These are phyloP conservation scores for Globicephala melas DNA, from an alignment of 2,113 vertebrate species.

Conservation along the genomic window DNA sequence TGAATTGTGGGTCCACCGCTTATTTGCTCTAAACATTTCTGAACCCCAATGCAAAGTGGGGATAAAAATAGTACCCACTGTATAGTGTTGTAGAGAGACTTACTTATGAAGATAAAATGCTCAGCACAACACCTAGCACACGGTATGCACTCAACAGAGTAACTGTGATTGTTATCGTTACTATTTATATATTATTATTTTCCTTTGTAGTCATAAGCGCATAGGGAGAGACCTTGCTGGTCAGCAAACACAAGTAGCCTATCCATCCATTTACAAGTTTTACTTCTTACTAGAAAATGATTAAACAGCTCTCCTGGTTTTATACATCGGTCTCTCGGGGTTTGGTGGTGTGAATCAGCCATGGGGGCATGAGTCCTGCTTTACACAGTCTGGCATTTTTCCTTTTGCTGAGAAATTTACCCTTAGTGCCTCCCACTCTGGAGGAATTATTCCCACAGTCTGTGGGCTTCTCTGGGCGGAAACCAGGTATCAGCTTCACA, in stretches of 20 bases:
- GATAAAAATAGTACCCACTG: neutral
- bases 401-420: neutral
- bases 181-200: neutral
- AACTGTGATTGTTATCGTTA: neutral
- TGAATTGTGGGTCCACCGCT: neutral
- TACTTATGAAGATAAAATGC: neutral
- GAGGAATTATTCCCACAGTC: neutral
- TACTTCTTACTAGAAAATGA: neutral
- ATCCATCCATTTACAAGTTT: neutral
- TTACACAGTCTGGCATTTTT: neutral
- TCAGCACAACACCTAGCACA: neutral
- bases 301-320: neutral
- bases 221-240: neutral
- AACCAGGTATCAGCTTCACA: rapidly evolving
- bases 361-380: neutral
- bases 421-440: too few species aligned
- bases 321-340: neutral
- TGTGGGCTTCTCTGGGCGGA: neutral
- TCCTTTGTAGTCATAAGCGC: neutral
- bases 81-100: neutral
- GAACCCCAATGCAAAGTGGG: neutral
- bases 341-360: neutral
- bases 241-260: neutral
- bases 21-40: neutral
- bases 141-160: neutral